phyloP scores from a whole-genome alignment of 2,113 vertebrate genomes.

The Gymnogyps californianus region DNA sequence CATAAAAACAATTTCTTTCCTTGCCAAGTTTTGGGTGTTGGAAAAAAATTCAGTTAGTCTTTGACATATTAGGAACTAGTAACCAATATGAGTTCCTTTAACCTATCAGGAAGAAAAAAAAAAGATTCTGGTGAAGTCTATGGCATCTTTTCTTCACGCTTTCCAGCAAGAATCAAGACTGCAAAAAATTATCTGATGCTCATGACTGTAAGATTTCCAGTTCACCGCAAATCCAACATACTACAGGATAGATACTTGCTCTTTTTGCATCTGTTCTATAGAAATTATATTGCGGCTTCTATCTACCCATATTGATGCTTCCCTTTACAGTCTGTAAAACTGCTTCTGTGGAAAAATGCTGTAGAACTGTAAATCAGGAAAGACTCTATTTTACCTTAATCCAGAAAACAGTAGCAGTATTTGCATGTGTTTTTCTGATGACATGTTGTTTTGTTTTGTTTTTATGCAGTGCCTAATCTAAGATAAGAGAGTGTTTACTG shows the following conservation, averaged over 20 bases:
- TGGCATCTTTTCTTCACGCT: background rate
- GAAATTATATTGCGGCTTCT: background rate
- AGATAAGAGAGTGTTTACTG: background rate
- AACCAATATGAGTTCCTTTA: background rate
- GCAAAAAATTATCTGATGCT: background rate
- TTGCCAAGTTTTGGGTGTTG: conserved; percentile 27
- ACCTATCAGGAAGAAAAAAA: background rate
- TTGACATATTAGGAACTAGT: conserved; percentile 29
- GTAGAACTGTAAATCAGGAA: background rate
- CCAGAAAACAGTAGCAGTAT: background rate
- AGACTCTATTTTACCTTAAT: background rate
- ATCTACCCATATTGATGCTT: background rate
- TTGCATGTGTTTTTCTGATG: background rate
- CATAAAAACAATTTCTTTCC: conserved; percentile 43
- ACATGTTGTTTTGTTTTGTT: background rate
- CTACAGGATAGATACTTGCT: background rate
- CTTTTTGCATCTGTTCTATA: background rate
- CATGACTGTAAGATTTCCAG: background rate
- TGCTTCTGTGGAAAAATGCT: background rate
- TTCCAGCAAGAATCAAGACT: background rate
- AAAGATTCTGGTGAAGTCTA: background rate
- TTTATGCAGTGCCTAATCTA: background rate
- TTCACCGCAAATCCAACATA: background rate
- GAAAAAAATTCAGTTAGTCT: conserved; percentile 48
- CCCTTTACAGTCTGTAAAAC: background rate